phyloP scores from a whole-genome alignment of 2,888 invertebrate genomes.

The Chrysomela aeneicollis region DNA sequence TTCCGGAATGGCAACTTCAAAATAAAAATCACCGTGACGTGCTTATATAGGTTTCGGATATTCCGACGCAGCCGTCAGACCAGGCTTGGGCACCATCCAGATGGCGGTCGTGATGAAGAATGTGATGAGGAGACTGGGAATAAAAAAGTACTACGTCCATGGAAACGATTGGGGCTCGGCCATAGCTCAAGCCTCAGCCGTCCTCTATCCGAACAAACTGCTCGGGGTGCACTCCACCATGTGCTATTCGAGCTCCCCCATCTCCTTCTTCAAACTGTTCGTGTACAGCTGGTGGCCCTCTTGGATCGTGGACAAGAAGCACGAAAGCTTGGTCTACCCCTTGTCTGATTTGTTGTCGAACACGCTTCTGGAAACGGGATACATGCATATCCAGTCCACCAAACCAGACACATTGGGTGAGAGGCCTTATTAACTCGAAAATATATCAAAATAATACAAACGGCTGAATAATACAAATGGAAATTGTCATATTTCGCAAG shows the following conservation, averaged over 20 bases:
- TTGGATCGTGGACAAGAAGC: slow-evolving; percentile 63
- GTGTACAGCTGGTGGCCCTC: slow-evolving; percentile 36
- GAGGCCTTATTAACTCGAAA: too few species aligned
- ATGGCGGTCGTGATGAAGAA: slow-evolving; percentile 70
- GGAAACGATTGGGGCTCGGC: slow-evolving; percentile 86
- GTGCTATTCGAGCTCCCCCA: slow-evolving; percentile 44
- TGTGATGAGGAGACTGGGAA: slow-evolving; percentile 75
- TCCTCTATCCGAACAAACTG: slow-evolving; percentile 69
- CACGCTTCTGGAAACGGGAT: slow-evolving; percentile 64
- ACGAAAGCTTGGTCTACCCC: slow-evolving; percentile 65
- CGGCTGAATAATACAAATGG: too few species aligned
- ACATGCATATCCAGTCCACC: slow-evolving; percentile 82
- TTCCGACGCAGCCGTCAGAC: slow-evolving; percentile 65
- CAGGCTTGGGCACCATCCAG: slow-evolving; percentile 68
- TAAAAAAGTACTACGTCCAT: slow-evolving; percentile 73
- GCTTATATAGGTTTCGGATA: slow-evolving; percentile 49
- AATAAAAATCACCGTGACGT: too few species aligned
- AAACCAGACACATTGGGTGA: slow-evolving; percentile 85
- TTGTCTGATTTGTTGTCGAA: slow-evolving; percentile 54
- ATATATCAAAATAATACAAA: too few species aligned
- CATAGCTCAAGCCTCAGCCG: slow-evolving; percentile 70
- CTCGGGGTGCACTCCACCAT: slow-evolving; percentile 68
- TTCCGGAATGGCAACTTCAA: too few species aligned
- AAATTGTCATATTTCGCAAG: too few species aligned
- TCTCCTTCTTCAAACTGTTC: slow-evolving; percentile 33